A percentile compares a stretch with the other conserved stretches of the same genome.
phyloP scores from a whole-genome alignment of 2,113 vertebrate species.

The Orycteropus afer region DNA sequence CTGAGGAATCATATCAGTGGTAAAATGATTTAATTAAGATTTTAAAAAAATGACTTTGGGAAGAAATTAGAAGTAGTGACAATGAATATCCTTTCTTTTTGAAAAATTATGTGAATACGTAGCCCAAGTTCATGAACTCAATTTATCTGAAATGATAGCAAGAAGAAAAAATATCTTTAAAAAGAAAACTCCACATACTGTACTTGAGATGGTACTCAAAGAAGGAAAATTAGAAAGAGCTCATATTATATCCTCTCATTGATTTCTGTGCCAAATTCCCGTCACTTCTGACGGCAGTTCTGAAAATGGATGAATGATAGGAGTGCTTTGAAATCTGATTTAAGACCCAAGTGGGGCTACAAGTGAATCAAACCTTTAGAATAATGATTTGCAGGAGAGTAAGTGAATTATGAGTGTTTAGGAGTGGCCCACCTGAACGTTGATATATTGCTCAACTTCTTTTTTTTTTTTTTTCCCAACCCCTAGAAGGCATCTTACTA shows the following conservation, averaged over 20 bases:
- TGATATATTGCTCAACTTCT: slow-evolving; percentile 51
- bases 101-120: background rate
- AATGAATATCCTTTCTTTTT: background rate
- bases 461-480: background rate
- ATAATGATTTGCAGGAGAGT: slow-evolving; percentile 62
- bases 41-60: slow-evolving; percentile 26
- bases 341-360: slow-evolving; percentile 64
- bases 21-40: slow-evolving; percentile 36
- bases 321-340: slow-evolving; percentile 69
- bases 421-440: slow-evolving; percentile 61
- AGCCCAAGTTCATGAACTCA: slow-evolving; percentile 61
- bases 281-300: slow-evolving; percentile 65
- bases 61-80: slow-evolving; percentile 37
- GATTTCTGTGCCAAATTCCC: slow-evolving; percentile 72
- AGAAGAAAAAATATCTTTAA: slow-evolving; percentile 44
- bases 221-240: slow-evolving; percentile 56
- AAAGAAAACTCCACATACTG: slow-evolving; percentile 41
- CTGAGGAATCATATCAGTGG: background rate
- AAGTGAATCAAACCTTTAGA: slow-evolving; percentile 64
- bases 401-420: slow-evolving; percentile 65
- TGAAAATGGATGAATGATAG: slow-evolving; percentile 67
- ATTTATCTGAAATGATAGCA: slow-evolving; percentile 60
- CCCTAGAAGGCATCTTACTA: background rate
- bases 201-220: slow-evolving; percentile 51
- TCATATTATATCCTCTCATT: slow-evolving; percentile 63